Conservation (phyloP, 2,113 vertebrate genomes). For the Urocolius indicus region DNA sequence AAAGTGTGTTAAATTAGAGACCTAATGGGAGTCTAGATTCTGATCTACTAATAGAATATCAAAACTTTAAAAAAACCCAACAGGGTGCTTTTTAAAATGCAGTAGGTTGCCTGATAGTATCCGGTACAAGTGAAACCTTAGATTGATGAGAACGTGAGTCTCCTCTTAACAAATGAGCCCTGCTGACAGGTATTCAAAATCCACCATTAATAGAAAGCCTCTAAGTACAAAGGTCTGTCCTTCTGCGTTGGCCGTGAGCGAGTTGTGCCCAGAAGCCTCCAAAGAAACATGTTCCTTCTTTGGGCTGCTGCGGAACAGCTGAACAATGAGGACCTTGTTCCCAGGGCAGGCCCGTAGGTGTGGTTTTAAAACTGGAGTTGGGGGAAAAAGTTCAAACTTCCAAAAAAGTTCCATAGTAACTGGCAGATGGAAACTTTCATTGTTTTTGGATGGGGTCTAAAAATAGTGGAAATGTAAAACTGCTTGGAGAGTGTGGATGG, state of each 20-base stretch:
- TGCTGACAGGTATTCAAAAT: neutral
- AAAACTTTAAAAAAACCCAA: slow-evolving; percentile 5
- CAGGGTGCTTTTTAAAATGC: slow-evolving; percentile 55
- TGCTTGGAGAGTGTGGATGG: neutral
- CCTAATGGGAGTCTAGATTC: slow-evolving; percentile 6
- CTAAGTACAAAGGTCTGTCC: neutral
- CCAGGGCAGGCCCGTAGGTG: neutral
- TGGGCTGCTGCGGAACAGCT: neutral
- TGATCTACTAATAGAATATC: slow-evolving; percentile 32
- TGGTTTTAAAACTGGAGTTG: slow-evolving; percentile 8
- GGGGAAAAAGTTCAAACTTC: slow-evolving; percentile 32
- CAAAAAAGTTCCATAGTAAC: neutral
- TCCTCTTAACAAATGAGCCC: neutral
- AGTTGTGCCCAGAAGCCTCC: slow-evolving; percentile 14
- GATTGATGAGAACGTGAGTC: slow-evolving; percentile 18
- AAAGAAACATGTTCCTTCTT: neutral
- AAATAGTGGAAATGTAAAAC: neutral
- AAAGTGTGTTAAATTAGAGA: neutral
- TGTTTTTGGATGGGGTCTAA: neutral
- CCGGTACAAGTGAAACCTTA: slow-evolving; percentile 22
- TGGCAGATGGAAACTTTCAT: neutral
- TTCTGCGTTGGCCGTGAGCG: neutral
- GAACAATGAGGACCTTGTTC: slow-evolving; percentile 63
- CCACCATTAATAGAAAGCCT: neutral
- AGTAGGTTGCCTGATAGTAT: slow-evolving; percentile 32